Evolutionary conservation across 2,888 invertebrate genomes (phyloP), one percentile per base, ranked within the genome.

Genomic region (Dendrolimus pini): DNA sequence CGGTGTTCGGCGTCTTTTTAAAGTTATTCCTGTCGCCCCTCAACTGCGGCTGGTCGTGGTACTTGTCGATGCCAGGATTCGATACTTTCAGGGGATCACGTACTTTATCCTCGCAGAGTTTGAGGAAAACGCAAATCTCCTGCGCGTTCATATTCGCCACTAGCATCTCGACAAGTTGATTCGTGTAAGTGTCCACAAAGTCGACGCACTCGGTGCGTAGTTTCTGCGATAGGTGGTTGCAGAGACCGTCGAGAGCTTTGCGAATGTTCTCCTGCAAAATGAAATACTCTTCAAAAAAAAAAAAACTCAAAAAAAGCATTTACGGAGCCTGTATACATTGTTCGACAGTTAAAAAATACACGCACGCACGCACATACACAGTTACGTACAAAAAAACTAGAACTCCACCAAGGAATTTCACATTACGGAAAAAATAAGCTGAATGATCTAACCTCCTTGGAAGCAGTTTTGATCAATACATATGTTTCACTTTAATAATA

Each of bases 61-160:
- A 84, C 63, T 82, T 80, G 58, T 89, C 85, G 7, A 81, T 80
- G 1, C 68, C 59, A 7, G 81, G 72, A 8, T 74, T 62, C 55
- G 73, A 66, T 7, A 84, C 13, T 59, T 70, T 82, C 64, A 82
- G 72, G 41, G 78, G 92, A 75, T 74, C 83, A 69, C 56, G 62
- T 1, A 64, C 62, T 2, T 86, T 74, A 67, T 92, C 91, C 54
- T 92, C 83, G 76, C 97, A 97, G 10, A 96, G 84, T 71, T 95
- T 94, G 59, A 97, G 82, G 69, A 93, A 94, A 0, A 93, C 93
- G 74, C 97, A 97, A 53, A 97, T 93, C 85, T 97, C 95, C 57
- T 88, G 85, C 0, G 89, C 74, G 68, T 85, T 68, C 68, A 97
- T 92, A 73, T 97, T 94, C 13, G 95, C 94, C 2, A 96, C 81